These are phyloP conservation scores for Cuculus canorus DNA, from an alignment of 2,797 vertebrate species.

Conservation along the genomic window DNA sequence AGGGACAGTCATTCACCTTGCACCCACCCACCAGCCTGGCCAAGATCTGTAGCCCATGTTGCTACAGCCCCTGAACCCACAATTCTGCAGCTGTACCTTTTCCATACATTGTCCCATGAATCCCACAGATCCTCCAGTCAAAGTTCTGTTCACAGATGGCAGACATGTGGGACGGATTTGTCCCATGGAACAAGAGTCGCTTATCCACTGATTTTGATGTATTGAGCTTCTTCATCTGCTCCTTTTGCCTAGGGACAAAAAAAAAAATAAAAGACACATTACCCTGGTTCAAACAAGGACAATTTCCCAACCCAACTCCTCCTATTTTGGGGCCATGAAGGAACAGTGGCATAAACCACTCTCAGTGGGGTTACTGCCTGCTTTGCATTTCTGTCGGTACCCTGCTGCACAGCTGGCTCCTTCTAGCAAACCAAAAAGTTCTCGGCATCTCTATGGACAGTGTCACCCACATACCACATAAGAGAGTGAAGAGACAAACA, in stretches of 20 bases:
- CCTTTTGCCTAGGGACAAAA: conserved; percentile 32
- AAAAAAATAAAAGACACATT: background rate
- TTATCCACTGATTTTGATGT: conserved; percentile 64
- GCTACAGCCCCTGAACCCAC: background rate
- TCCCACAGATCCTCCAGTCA: conserved; percentile 91
- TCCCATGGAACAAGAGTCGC: conserved; percentile 89
- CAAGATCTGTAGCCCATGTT: rapidly evolving
- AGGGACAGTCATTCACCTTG: background rate
- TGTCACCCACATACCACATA: conserved; percentile 6
- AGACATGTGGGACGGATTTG: conserved; percentile 61
- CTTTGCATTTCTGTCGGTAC: conserved; percentile 10
- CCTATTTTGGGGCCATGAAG: background rate
- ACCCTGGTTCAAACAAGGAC: background rate
- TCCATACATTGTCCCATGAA: conserved; percentile 86
- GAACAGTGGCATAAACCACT: conserved; percentile 22
- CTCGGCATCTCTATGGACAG: background rate
- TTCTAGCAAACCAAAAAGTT: conserved; percentile 37
- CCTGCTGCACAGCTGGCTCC: conserved; percentile 20
- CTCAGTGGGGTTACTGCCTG: background rate
- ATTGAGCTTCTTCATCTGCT: conserved; percentile 61
- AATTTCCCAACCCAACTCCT: background rate
- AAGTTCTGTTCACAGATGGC: conserved; percentile 90
- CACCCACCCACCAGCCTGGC: background rate
- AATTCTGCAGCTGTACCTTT: conserved; percentile 78
- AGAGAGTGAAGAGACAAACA: conserved; percentile 22